Evolutionary conservation across 2,888 invertebrate species (phyloP), one percentile per base, ranked within the genome.

Genomic region (Macrosiphum euphorbiae): DNA sequence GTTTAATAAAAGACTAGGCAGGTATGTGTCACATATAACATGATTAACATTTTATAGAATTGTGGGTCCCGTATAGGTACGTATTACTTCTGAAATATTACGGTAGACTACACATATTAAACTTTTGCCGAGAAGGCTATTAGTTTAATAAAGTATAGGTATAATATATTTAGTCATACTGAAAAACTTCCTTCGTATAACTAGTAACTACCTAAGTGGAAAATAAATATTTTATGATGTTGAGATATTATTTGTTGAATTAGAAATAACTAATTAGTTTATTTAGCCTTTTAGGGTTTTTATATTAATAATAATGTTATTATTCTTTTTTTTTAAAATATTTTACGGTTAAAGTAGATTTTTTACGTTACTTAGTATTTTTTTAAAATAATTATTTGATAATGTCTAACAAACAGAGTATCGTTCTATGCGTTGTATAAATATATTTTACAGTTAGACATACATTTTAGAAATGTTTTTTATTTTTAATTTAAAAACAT

Each of bases 1-100:
- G 20, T 35, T 52, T 88, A 88, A 88, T 88, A 88, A 88, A 87
- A 88, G 20, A 10, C 52, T 10, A 35, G 24, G 35, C 52, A 88
- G 52, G 52, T 50, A 50, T 47, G 50, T 87, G 28, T 87, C 20
- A 50, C 50, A 50, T 87, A 50, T 50, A 87, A 87, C 16, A 50
- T 52, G 50, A 87, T 87, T n/a, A 87, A 87, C 50, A 87, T 50
- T 50, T n/a, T 87, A 87, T 50, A 88, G 87, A 50, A 88, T 88
- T 52, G 35, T 35, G 35, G 20, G 78, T 78, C 35, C 35, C 78
- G 7, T 78, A 78, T 35, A 47, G 47, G 47, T 47, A 78, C 35
- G 35, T 35, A 35, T 41, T 78, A 78, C 35, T 35, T 78, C 78
- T 78, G 35, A 78, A 78, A 78, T 78, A 78, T 78, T 35, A 78